Percentiles rank a stretch among this genome's conserved stretches.
Conservation (phyloP, 2,797 vertebrate species). For the Syndactyla subalaris region DNA sequence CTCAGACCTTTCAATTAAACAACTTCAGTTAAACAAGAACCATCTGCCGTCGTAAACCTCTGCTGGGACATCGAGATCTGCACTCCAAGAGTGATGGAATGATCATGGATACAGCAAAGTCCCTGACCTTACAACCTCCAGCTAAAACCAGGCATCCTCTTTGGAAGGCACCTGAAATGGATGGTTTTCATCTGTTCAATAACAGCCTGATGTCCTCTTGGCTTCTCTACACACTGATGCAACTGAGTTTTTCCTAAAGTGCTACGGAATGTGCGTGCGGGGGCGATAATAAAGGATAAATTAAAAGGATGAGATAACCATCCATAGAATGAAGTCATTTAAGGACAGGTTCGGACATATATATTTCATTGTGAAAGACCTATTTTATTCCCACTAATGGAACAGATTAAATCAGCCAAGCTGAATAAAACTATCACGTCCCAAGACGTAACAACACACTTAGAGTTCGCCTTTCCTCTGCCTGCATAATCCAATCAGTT, state of each 20-base stretch:
- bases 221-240: background rate
- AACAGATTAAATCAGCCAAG: constrained; percentile 36
- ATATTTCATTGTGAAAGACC: constrained; percentile 39
- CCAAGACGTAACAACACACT: background rate
- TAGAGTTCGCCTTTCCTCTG: background rate
- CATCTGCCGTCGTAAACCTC: background rate
- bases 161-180: background rate
- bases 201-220: background rate
- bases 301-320: constrained; percentile 37
- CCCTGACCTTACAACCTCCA: background rate
- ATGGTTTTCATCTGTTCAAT: background rate
- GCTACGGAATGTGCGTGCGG: accelerated
- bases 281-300: constrained; percentile 21
- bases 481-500: background rate
- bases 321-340: constrained; percentile 25
- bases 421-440: constrained; percentile 30
- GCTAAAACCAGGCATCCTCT: background rate
- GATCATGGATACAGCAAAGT: background rate
- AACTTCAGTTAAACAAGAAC: background rate
- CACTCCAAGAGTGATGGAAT: accelerated
- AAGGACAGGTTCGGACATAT: background rate
- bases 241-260: background rate
- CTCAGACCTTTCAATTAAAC: background rate
- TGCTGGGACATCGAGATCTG: background rate
- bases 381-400: constrained; percentile 36